phyloP scores from a whole-genome alignment of 2,888 invertebrate genomes.

The Lapara coniferarum region DNA sequence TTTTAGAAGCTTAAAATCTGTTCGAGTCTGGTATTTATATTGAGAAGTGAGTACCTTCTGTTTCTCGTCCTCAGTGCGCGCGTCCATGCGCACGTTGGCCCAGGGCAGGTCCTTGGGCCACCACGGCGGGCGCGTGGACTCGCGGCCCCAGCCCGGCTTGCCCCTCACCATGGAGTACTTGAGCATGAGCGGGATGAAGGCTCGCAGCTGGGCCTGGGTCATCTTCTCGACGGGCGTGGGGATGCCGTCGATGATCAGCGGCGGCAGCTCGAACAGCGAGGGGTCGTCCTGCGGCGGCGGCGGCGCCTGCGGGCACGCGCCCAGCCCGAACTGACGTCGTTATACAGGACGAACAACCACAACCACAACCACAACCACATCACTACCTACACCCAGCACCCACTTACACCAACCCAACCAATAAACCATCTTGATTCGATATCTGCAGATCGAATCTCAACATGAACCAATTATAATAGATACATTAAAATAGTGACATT shows the following conservation, averaged over 20 bases:
- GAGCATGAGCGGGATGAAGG: constrained; percentile 98
- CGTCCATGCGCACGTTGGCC: constrained; percentile 99
- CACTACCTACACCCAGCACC: constrained; percentile 1
- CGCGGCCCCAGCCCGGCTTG: constrained; percentile 99
- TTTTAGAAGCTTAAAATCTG: not conserved
- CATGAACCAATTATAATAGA: no score
- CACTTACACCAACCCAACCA: no score
- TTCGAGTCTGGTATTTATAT: not conserved
- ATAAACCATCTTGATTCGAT: no score
- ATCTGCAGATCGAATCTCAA: no score
- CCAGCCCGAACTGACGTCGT: constrained; percentile 86
- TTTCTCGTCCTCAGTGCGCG: constrained; percentile 97
- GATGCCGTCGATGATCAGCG: constrained; percentile 98
- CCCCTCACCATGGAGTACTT: constrained; percentile 98
- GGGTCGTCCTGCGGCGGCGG: constrained; percentile 91
- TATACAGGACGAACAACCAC: constrained; percentile 31
- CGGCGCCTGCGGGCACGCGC: constrained; percentile 76
- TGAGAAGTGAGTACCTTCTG: constrained; percentile 89
- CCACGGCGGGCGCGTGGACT: constrained; percentile 97
- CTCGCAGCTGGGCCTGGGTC: constrained; percentile 98
- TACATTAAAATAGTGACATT: no score
- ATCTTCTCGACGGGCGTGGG: constrained; percentile 99
- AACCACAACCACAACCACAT: constrained; percentile 27
- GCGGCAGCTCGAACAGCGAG: constrained; percentile 96
- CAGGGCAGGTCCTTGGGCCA: constrained; percentile 99